phyloP scores from a whole-genome alignment of 2,797 vertebrate species.

The Hydrophis major region DNA sequence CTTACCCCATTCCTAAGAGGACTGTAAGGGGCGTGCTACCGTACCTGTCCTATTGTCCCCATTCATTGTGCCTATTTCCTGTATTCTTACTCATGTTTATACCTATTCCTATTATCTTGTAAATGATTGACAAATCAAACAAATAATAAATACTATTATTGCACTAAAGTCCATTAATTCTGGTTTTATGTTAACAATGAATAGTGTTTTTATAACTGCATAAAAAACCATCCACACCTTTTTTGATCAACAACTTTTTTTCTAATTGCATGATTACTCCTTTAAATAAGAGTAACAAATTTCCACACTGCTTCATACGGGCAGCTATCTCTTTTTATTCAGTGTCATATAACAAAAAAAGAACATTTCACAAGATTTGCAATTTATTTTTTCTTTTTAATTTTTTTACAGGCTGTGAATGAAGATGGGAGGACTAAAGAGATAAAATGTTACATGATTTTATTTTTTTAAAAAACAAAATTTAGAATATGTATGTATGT shows the following conservation, averaged over 20 bases:
- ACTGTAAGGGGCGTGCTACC: no score
- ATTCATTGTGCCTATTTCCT: no score
- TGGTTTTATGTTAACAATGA: not conserved
- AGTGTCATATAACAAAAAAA: constrained; percentile 31
- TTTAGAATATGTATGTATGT: no score
- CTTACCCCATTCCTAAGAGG: no score
- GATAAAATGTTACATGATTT: not conserved
- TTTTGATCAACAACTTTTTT: not conserved
- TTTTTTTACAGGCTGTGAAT: not conserved
- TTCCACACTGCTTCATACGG: not conserved
- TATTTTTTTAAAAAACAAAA: not conserved
- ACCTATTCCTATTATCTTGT: no score
- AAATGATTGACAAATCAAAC: no score
- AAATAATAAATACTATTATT: not conserved
- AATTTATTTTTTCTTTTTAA: constrained; percentile 38
- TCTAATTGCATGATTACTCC: constrained; percentile 12
- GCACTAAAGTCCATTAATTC: not conserved
- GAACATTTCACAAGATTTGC: constrained; percentile 26
- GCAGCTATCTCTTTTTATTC: constrained; percentile 26
- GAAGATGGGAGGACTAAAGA: not conserved
- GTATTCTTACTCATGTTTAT: no score
- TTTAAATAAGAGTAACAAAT: constrained; percentile 51
- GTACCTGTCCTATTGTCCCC: no score
- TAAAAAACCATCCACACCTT: not conserved
- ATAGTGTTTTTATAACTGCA: not conserved